Evolutionary conservation across 2,797 vertebrate genomes (phyloP), one percentile per base, ranked within the genome.

Genomic region (Lepilemur septentrionalis): DNA sequence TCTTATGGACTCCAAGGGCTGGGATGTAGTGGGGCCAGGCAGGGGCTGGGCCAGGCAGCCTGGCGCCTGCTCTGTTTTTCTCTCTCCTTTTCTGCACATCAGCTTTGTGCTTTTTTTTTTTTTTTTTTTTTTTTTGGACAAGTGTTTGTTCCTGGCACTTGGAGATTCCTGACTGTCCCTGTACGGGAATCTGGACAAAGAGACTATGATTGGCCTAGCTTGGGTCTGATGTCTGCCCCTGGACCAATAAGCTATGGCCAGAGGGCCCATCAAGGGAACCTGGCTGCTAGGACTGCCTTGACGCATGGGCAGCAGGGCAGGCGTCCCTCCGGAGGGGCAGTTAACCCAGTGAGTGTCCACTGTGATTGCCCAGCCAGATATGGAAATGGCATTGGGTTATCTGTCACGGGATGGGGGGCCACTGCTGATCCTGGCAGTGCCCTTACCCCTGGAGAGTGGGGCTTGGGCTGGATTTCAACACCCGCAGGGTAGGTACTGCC

Each of bases 391-490:
- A 3, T 1, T 38, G 38, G 2, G 20, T 32, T 23, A 1, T 30
- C 75, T 57, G 41, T 61, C 25, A 0, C 1, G n/a, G 38, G 30
- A 13, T 2, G 25, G 30, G n/a, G 14, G 12, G 25, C 55, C 72
- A 41, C 13, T 11, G 13, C 63, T 4, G n/a, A 46, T n/a, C 69
- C 23, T 0, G 4, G 17, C 7, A 0, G 18, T 28, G 4, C 7
- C 78, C 15, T 48, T 91, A 35, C 9, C 38, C 8, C 15, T 25
- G 41, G 80, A 4, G 1, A 13, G 4, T 0, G 7, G 35, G 12
- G 5, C 12, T 0, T 1, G 2, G 41, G 78, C 28, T 61, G 25
- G 52, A 1, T 13, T 46, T 46, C 11, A 3, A 41, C 5, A 0
- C 22, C n/a, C 32, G 4, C 55, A 0, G 55, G 57, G 10, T 13